Percentiles rank a stretch among this genome's conserved stretches.
phyloP scores from a whole-genome alignment of 2,113 vertebrate species.

The Catagonus wagneri region DNA sequence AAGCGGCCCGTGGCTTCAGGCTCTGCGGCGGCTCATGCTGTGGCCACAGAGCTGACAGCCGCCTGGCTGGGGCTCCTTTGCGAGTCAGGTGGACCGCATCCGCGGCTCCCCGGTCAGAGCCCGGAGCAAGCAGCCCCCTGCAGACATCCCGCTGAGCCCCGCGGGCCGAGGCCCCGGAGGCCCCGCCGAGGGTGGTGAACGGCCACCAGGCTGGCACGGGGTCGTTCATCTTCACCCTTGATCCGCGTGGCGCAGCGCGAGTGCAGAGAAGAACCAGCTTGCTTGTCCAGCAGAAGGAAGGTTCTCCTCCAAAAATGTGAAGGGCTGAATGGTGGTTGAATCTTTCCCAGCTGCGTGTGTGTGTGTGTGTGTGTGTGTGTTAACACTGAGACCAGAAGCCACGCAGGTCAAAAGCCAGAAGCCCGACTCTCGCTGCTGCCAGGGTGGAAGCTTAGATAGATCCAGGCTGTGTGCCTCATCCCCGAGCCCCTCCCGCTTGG shows the following conservation, averaged over 20 bases:
- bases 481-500: no score
- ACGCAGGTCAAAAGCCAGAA: not conserved
- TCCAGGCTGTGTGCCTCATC: no score
- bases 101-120: fast-evolving
- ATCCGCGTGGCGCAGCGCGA: fast-evolving
- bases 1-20: not conserved
- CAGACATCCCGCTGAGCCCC: fast-evolving
- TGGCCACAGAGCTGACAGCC: not conserved
- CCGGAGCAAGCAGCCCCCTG: fast-evolving
- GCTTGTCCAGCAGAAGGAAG: not conserved
- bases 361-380: not conserved
- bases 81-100: fast-evolving
- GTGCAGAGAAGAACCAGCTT: not conserved
- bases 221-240: not conserved
- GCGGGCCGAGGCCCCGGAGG: fast-evolving
- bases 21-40: not conserved
- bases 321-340: fast-evolving
- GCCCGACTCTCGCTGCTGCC: not conserved
- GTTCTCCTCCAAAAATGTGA: not conserved
- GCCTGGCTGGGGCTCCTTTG: not conserved
- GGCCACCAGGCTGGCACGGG: fast-evolving
- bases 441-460: no score
- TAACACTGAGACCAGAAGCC: not conserved
- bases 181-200: fast-evolving
- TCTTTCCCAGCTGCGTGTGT: not conserved